phyloP scores from a whole-genome alignment of 2,888 invertebrate genomes.

The Polylopha cassiicola region DNA sequence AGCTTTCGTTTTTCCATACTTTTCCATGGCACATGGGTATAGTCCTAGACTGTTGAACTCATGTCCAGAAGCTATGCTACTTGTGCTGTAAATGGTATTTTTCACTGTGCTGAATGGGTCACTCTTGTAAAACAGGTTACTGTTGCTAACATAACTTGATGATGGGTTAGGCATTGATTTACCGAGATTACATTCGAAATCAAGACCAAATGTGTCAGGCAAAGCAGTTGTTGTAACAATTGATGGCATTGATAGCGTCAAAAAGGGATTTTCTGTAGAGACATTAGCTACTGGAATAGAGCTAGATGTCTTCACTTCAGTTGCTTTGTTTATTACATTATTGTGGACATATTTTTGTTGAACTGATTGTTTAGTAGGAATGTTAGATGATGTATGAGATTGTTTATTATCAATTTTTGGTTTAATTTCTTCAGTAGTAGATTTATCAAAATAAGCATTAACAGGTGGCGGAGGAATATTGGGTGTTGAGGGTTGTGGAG shows the following conservation, averaged over 20 bases:
- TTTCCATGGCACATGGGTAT: constrained; percentile 72
- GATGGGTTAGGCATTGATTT: constrained; percentile 53
- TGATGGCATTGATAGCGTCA: constrained; percentile 59
- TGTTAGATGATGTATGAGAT: constrained; percentile 25
- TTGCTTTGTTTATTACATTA: constrained; percentile 35
- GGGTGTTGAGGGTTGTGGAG: constrained; percentile 22
- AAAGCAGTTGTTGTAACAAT: constrained; percentile 50
- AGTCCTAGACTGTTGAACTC: constrained; percentile 65
- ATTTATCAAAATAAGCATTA: constrained; percentile 46
- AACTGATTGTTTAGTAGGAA: constrained; percentile 39
- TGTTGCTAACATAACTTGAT: constrained; percentile 44
- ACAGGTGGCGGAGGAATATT: constrained; percentile 39
- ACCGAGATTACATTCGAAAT: constrained; percentile 61
- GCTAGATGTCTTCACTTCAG: constrained; percentile 38
- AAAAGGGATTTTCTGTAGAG: constrained; percentile 60
- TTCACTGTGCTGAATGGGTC: constrained; percentile 63
- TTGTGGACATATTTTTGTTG: constrained; percentile 44
- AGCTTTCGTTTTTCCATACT: constrained; percentile 63
- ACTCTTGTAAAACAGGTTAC: constrained; percentile 64
- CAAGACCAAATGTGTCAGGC: constrained; percentile 55
- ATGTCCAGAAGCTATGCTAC: constrained; percentile 63
- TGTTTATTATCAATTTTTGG: constrained; percentile 34
- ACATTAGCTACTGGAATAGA: constrained; percentile 34
- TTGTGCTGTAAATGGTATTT: constrained; percentile 66
- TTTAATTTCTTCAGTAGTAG: constrained; percentile 35